phyloP scores from a whole-genome alignment of 2,888 invertebrate genomes.

The Clistopyga incitator region DNA sequence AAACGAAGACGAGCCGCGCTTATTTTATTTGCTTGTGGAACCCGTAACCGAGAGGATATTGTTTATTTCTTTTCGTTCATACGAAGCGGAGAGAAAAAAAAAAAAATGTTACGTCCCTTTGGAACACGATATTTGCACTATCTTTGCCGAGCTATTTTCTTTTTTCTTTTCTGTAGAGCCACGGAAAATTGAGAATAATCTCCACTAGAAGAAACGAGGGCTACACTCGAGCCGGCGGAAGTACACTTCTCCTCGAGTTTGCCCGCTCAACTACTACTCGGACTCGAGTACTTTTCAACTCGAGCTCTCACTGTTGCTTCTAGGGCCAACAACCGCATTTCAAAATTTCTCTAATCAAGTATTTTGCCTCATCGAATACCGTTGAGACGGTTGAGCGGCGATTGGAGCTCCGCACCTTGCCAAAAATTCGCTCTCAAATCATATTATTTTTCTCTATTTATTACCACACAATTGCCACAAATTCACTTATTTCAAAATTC shows the following conservation, averaged over 20 bases:
- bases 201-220: slow-evolving; percentile 8
- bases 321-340: background rate
- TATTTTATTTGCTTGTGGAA: background rate
- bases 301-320: slow-evolving; percentile 30
- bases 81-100: background rate
- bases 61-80: slow-evolving; percentile 3
- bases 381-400: background rate
- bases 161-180: slow-evolving; percentile 7
- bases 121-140: slow-evolving; percentile 7
- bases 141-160: slow-evolving; percentile 16
- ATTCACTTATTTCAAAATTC: background rate
- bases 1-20: slow-evolving; percentile 10
- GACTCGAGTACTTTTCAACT: slow-evolving; percentile 54
- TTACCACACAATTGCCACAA: no score
- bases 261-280: slow-evolving; percentile 22
- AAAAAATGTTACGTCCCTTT: slow-evolving; percentile 9
- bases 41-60: slow-evolving; percentile 16
- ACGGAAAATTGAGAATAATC: slow-evolving; percentile 20
- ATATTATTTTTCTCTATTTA: background rate
- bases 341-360: background rate
- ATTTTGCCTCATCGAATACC: background rate
- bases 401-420: background rate
- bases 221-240: slow-evolving; percentile 42
- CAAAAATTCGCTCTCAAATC: background rate
- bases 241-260: slow-evolving; percentile 17